These are phyloP conservation scores for Aythya baeri DNA, from an alignment of 2,113 vertebrate genomes.

Conservation along the genomic window DNA sequence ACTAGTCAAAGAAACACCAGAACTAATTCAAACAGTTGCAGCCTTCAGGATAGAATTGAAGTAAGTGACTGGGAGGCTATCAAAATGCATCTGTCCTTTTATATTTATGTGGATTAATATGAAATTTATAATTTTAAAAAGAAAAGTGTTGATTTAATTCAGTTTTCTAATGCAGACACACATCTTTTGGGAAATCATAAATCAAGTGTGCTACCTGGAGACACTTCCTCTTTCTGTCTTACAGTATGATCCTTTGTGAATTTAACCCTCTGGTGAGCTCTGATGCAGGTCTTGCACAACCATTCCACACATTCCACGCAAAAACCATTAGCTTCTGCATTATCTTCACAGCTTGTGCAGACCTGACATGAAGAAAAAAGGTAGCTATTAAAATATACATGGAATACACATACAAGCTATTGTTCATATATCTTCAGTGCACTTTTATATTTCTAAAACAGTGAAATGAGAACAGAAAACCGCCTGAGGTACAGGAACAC, in stretches of 20 bases:
- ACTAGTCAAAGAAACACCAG: background rate
- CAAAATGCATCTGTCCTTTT: background rate
- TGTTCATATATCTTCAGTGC: background rate
- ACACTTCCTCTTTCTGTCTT: constrained; percentile 95
- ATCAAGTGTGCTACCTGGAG: constrained; percentile 83
- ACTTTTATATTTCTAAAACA: background rate
- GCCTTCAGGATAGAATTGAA: background rate
- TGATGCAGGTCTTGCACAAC: constrained; percentile 94
- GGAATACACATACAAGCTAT: background rate
- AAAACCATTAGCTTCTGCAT: constrained; percentile 95
- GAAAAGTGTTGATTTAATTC: background rate
- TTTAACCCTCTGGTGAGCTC: constrained; percentile 97
- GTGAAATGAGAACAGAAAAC: background rate
- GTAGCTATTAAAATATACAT: constrained; percentile 3
- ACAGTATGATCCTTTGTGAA: constrained; percentile 98
- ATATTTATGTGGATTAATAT: background rate
- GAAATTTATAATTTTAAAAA: background rate
- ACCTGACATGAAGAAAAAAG: constrained; percentile 74
- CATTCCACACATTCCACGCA: constrained; percentile 98
- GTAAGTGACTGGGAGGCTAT: background rate
- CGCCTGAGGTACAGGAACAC: background rate
- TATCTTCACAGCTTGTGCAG: constrained; percentile 98
- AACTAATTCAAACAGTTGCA: background rate
- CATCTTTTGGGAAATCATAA: background rate
- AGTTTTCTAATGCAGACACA: background rate